Conservation (phyloP, 2,888 invertebrate species). For the Hedychridium roseum region DNA sequence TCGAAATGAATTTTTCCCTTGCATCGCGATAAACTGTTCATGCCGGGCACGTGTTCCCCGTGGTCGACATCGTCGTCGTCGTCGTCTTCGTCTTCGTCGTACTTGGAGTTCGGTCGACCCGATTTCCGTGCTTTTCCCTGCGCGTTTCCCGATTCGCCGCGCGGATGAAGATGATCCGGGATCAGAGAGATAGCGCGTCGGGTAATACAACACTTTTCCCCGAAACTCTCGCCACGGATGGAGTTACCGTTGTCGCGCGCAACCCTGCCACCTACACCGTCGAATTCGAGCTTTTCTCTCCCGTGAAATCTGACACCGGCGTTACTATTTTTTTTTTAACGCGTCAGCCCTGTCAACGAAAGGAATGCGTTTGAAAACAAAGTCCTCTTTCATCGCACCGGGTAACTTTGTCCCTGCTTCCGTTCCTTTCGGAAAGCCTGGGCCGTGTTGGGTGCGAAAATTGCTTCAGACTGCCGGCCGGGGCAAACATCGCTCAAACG, state of each 20-base stretch:
- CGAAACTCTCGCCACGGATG: conserved; percentile 34
- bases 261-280: conserved; percentile 4
- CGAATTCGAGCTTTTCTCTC: conserved; percentile 27
- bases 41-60: no score
- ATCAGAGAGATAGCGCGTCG: conserved; percentile 25
- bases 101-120: not conserved
- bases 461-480: no score
- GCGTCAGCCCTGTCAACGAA: conserved; percentile 2
- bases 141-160: conserved; percentile 13
- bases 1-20: no score
- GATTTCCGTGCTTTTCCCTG: no score
- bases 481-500: no score
- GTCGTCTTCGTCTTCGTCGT: no score
- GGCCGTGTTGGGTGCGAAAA: no score
- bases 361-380: conserved; percentile 30
- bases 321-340: conserved; percentile 29
- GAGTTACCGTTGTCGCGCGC: conserved; percentile 25
- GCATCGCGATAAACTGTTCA: no score
- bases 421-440: not conserved
- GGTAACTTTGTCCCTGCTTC: no score
- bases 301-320: conserved; percentile 32
- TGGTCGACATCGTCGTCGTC: no score
- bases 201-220: conserved; percentile 34
- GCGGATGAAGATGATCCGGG: conserved; percentile 24
- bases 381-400: no score